Evolutionary conservation across 64 coral and sea anemone genomes (phyloP).

Genomic region (Platygyra sinensis): DNA sequence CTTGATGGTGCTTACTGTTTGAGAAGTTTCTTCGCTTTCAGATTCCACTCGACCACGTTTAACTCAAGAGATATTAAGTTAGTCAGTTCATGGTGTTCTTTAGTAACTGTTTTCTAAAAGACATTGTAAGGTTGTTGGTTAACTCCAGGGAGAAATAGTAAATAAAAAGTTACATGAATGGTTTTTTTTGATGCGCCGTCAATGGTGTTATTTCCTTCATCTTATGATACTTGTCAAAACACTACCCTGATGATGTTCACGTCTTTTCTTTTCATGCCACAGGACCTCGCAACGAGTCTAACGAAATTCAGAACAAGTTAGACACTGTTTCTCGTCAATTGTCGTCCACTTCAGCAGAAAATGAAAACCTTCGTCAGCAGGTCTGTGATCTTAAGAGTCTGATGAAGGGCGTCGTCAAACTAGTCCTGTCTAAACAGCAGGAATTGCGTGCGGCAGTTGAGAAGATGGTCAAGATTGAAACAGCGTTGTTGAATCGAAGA

Average conservation of each 20-base stretch:
- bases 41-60: no score
- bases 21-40: no score
- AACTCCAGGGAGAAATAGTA: no score
- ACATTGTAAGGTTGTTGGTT: no score
- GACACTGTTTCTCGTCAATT: conserved; percentile 1
- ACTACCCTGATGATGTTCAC: background rate
- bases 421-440: conserved; percentile 55
- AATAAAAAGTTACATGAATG: no score
- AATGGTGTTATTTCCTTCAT: background rate
- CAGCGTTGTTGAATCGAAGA: conserved; percentile 25
- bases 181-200: no score
- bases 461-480: conserved; percentile 58
- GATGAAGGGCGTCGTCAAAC: conserved; percentile 68
- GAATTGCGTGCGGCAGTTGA: conserved; percentile 51
- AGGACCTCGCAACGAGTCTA: conserved; percentile 18
- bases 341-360: background rate
- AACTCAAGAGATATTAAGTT: no score
- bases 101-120: no score
- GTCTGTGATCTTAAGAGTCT: conserved; percentile 56
- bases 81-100: no score
- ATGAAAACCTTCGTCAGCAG: conserved; percentile 6
- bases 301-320: conserved; percentile 3
- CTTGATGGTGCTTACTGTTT: no score
- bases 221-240: background rate
- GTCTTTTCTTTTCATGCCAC: background rate